A percentile compares a stretch with the other conserved stretches of the same genome.
Conservation (phyloP, 2,888 invertebrate genomes). For the Cybosia mesomella region DNA sequence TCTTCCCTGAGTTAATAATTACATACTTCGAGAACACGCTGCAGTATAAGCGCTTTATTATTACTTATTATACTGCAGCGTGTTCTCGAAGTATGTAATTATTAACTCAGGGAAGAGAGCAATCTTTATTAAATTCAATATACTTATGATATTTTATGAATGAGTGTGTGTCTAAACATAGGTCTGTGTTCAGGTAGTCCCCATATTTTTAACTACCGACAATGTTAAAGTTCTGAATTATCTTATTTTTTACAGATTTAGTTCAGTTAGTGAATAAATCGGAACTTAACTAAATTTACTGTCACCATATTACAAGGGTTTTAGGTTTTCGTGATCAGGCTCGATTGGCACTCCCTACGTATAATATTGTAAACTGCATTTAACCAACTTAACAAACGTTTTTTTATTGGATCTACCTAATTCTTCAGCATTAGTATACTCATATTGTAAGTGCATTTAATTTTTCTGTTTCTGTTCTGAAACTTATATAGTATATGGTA, state of each 20-base stretch:
- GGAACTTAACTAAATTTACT: no score
- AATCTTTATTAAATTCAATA: background rate
- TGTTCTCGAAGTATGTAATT: background rate
- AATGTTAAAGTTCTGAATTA: no score
- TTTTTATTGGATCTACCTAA: no score
- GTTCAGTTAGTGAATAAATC: no score
- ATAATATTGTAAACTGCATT: background rate
- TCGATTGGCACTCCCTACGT: background rate
- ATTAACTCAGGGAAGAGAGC: background rate
- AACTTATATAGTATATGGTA: background rate
- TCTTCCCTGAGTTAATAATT: background rate
- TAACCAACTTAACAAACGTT: background rate
- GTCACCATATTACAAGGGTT: no score
- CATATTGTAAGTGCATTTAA: background rate
- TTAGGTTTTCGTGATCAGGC: background rate
- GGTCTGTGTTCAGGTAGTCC: no score
- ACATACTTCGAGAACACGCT: background rate
- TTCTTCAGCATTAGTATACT: no score
- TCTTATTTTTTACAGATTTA: no score
- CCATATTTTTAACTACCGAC: no score
- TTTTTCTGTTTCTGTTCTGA: background rate
- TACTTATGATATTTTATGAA: no score
- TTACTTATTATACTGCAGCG: background rate
- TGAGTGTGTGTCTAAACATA: no score
- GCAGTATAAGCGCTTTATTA: no score